Percentiles rank a stretch among this genome's conserved stretches.
Conservation (phyloP, 2,113 vertebrate species). For the Sitta europaea region DNA sequence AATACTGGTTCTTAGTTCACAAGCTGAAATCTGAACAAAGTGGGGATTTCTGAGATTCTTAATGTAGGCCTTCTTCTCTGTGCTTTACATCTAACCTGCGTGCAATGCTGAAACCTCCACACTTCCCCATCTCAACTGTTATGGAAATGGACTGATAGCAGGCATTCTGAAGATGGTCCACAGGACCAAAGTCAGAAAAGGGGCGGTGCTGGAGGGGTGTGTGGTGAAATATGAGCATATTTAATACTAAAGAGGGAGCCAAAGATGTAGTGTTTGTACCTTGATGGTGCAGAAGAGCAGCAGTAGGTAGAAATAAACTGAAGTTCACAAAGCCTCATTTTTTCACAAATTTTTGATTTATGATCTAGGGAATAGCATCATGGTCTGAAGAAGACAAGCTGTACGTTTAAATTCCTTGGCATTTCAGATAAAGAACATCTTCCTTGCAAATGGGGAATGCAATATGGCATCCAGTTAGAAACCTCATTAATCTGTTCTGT, state of each 20-base stretch:
- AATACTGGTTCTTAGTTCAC: background rate
- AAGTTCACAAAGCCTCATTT: background rate
- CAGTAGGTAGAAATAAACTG: background rate
- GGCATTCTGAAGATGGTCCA: background rate
- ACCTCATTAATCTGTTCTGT: background rate
- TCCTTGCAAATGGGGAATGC: background rate
- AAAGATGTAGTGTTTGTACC: background rate
- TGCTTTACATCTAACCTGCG: background rate
- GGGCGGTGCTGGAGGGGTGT: rapidly evolving
- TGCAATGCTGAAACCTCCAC: background rate
- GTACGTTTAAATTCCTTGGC: background rate
- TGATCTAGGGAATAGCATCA: background rate
- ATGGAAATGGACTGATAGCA: background rate
- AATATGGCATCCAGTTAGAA: background rate
- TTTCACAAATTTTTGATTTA: background rate
- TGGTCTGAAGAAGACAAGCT: background rate
- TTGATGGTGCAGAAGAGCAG: background rate
- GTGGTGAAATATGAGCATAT: background rate
- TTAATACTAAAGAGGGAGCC: background rate
- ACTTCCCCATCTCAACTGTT: background rate
- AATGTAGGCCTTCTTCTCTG: background rate
- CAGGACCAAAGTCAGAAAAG: background rate
- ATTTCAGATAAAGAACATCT: background rate
- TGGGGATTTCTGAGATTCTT: background rate
- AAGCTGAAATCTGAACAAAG: background rate